Evolutionary conservation across 2,888 invertebrate species (phyloP).

Genomic region (Drymonia ruficornis): DNA sequence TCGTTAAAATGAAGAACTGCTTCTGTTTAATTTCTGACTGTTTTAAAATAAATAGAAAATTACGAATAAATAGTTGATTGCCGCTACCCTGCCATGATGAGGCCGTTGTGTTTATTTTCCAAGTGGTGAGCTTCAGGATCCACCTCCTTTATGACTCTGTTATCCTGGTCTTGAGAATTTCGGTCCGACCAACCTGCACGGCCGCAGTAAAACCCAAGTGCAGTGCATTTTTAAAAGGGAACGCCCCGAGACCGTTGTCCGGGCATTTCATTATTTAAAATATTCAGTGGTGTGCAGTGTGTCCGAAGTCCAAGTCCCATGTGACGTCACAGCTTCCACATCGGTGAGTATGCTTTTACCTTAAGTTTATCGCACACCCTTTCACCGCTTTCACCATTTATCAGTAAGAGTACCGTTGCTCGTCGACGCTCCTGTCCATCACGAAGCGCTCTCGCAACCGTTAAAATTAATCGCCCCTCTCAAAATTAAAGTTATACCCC

Average conservation of each 20-base stretch:
- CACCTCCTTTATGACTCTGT: constrained; percentile 76
- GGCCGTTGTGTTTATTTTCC: constrained; percentile 39
- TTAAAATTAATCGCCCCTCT: constrained; percentile 71
- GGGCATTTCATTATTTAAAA: constrained; percentile 81
- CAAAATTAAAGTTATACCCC: constrained; percentile 76
- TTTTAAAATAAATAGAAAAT: background rate
- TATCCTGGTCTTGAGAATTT: constrained; percentile 68
- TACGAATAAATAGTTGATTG: background rate
- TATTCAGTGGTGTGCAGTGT: constrained; percentile 80
- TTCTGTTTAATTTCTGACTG: background rate
- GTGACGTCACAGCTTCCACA: constrained; percentile 48
- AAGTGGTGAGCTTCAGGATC: constrained; percentile 55
- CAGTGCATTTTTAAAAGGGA: constrained; percentile 83
- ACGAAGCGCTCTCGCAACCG: constrained; percentile 47
- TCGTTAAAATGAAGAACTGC: background rate
- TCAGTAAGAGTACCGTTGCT: constrained; percentile 41
- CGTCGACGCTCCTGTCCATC: constrained; percentile 31
- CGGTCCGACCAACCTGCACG: constrained; percentile 78
- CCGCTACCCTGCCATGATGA: background rate
- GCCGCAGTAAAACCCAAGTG: constrained; percentile 76
- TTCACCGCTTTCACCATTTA: constrained; percentile 52
- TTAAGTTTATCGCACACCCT: constrained; percentile 50
- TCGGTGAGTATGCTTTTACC: constrained; percentile 65
- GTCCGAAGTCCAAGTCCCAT: constrained; percentile 55
- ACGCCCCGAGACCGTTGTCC: constrained; percentile 69